A percentile compares a stretch with the other conserved stretches of the same genome.
Conservation (phyloP, 2,113 vertebrate genomes). For the Eulemur rufifrons region DNA sequence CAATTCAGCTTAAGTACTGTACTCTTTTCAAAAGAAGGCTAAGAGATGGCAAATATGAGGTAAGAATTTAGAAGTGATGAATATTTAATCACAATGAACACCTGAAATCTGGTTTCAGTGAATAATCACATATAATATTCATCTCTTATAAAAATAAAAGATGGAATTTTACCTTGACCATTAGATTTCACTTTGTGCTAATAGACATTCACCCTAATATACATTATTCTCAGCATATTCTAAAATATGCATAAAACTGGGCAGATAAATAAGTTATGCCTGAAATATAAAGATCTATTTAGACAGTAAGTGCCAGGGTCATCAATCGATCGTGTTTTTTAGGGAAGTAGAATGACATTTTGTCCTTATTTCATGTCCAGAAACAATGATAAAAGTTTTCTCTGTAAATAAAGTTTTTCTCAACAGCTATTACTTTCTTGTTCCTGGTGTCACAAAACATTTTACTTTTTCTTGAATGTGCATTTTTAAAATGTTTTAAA, state of each 20-base stretch:
- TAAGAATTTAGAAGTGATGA: constrained; percentile 26
- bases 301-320: background rate
- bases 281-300: background rate
- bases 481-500: background rate
- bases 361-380: background rate
- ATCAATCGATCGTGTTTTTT: background rate
- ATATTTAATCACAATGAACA: constrained; percentile 38
- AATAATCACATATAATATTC: background rate
- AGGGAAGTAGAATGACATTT: background rate
- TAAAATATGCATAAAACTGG: background rate
- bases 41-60: constrained; percentile 7
- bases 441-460: background rate
- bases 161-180: background rate
- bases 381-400: background rate
- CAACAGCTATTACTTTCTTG: background rate
- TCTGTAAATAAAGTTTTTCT: background rate
- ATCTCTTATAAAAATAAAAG: constrained; percentile 23
- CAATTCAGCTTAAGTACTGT: constrained; percentile 39
- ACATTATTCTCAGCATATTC: background rate
- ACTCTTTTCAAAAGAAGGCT: constrained; percentile 32
- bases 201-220: background rate
- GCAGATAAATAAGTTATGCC: background rate
- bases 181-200: background rate
- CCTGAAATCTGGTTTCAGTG: background rate
- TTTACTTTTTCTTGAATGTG: background rate